Conservation (phyloP, 2,888 invertebrate species). For the Andrena chrysosceles region DNA sequence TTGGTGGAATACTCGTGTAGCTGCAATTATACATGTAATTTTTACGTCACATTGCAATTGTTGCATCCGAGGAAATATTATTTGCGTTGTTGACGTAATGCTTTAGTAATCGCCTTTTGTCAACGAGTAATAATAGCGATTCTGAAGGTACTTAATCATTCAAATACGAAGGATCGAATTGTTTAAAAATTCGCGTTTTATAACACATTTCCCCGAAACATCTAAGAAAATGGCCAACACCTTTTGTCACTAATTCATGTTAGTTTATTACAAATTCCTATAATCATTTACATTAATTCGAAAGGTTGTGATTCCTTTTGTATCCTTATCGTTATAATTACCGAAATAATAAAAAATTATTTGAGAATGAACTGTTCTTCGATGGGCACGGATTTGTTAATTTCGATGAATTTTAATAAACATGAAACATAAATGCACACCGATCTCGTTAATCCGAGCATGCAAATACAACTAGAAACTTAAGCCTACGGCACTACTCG, state of each 20-base stretch:
- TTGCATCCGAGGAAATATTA: background rate
- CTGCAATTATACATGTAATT: background rate
- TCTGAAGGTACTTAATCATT: constrained; percentile 2
- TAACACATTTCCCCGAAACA: background rate
- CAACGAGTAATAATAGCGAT: background rate
- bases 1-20: background rate
- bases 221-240: background rate
- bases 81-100: background rate
- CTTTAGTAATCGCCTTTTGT: constrained; percentile 12
- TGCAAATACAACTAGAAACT: constrained; percentile 28
- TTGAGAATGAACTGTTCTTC: constrained; percentile 5
- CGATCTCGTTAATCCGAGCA: constrained; percentile 20
- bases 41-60: background rate
- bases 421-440: constrained; percentile 48
- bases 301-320: constrained; percentile 11
- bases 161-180: too few species aligned
- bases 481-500: constrained; percentile 19
- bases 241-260: constrained; percentile 6
- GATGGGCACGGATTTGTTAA: constrained; percentile 8
- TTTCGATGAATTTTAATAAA: constrained; percentile 36
- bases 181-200: background rate
- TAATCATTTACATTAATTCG: constrained; percentile 43
- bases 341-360: constrained; percentile 17
- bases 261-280: constrained; percentile 48
- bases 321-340: constrained; percentile 24